These are phyloP conservation scores for Todiramphus saurophagus DNA, from an alignment of 2,113 vertebrate species.

Conservation along the genomic window DNA sequence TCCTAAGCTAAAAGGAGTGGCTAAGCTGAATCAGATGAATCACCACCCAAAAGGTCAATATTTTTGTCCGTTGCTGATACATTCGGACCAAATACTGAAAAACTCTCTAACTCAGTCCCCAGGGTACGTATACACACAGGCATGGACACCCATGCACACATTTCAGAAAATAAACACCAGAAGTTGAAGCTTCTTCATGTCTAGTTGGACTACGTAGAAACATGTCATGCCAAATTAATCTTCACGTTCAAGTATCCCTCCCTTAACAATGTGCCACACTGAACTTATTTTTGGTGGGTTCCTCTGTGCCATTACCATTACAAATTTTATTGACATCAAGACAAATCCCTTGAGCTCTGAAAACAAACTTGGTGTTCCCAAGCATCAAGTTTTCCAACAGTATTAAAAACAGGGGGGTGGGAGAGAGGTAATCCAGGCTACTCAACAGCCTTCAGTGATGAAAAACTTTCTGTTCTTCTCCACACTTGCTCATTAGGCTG, in stretches of 20 bases:
- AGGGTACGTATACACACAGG: background rate
- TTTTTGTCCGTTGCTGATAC: background rate
- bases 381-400: background rate
- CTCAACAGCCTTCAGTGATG: background rate
- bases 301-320: background rate
- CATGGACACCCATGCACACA: background rate
- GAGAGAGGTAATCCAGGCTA: background rate
- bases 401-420: background rate
- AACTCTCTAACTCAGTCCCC: background rate
- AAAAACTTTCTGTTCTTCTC: background rate
- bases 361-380: background rate
- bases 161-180: background rate
- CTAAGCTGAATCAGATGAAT: background rate
- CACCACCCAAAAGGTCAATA: background rate
- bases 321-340: background rate
- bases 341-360: background rate
- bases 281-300: background rate
- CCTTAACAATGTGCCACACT: background rate
- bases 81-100: background rate
- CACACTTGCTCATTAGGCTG: background rate
- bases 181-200: background rate
- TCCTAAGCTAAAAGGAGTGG: background rate
- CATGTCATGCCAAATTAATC: background rate
- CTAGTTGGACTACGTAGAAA: background rate
- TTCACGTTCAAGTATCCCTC: background rate